Conservation (phyloP, 2,113 vertebrate genomes). For the Prionailurus viverrinus region DNA sequence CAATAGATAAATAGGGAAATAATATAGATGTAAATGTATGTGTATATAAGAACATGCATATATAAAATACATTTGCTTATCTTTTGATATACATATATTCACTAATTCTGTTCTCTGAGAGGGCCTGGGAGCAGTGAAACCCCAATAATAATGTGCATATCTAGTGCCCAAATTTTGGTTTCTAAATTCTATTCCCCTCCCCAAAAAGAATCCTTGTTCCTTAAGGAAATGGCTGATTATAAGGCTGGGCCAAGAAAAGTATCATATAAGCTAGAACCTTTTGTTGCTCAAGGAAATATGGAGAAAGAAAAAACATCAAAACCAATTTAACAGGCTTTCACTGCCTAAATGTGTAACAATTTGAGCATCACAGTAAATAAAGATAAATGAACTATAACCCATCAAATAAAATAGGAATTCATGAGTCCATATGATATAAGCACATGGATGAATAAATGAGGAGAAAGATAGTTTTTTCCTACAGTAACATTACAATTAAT, state of each 20-base stretch:
- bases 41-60: not conserved
- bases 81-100: not conserved
- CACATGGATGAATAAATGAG: not conserved
- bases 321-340: not conserved
- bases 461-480: not conserved
- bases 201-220: not conserved
- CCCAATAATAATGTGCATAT: not conserved
- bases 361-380: constrained; percentile 20
- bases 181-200: not conserved
- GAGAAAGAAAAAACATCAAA: not conserved
- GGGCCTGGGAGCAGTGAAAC: not conserved
- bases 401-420: not conserved
- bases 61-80: not conserved
- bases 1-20: not conserved
- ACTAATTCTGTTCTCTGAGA: not conserved
- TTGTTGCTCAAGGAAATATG: not conserved
- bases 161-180: not conserved
- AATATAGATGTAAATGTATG: not conserved
- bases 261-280: not conserved
- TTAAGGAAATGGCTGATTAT: not conserved
- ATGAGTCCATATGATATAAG: not conserved
- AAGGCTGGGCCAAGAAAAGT: not conserved
- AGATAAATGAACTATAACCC: not conserved
- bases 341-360: not conserved
- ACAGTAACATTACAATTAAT: constrained; percentile 19